Evolutionary conservation across 2,113 vertebrate genomes (phyloP), one percentile per base, ranked within the genome.

Genomic region (Gasterosteus nipponicus): DNA sequence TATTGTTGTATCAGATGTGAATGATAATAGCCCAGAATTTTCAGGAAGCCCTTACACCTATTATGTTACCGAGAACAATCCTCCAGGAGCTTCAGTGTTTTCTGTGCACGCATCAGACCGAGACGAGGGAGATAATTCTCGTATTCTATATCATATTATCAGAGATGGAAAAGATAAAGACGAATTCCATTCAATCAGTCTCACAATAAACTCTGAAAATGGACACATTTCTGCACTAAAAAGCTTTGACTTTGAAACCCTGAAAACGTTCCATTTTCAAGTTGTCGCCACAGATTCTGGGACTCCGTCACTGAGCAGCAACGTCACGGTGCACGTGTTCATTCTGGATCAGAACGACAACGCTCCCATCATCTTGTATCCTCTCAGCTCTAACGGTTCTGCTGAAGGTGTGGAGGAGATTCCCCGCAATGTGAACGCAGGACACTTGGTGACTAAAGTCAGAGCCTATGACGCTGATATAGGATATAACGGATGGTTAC

Each of bases 311-410:
- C 35, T 38, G 35, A 38, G 35, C 35, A 38, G 35, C 35, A 38
- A 38, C 35, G 35, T 38, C 35, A 38, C 35, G 19, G 47, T 49
- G 46, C 73, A 87, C 22, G 88, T 91, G 63, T 89, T 88, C 74
- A 89, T 92, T 80, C 62, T 91, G 77, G 90, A 91, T 84, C 88
- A 87, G 81, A 92, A 92, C 70, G 90, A 93, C 76, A 92, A 93
- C 47, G 3, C 92, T 92, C 42, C 66, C 86, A 58, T 91, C 69
- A 86, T 83, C 69, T 61, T 85, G 58, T 85, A 79, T 80, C 86
- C 82, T 54, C 9, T 80, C 61, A 87, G 73, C 66, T 16, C 69
- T 1, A 87, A 91, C 75, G 82, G 86, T 82, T 87, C 87, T 47
- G 87, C 80, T 80, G 86, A 91, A 72, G 88, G 86, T 73, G 77